A percentile compares a stretch with the other conserved stretches of the same genome.
These are phyloP conservation scores for Zootoca vivipara DNA, from an alignment of 2,113 vertebrate species.

Conservation along the genomic window DNA sequence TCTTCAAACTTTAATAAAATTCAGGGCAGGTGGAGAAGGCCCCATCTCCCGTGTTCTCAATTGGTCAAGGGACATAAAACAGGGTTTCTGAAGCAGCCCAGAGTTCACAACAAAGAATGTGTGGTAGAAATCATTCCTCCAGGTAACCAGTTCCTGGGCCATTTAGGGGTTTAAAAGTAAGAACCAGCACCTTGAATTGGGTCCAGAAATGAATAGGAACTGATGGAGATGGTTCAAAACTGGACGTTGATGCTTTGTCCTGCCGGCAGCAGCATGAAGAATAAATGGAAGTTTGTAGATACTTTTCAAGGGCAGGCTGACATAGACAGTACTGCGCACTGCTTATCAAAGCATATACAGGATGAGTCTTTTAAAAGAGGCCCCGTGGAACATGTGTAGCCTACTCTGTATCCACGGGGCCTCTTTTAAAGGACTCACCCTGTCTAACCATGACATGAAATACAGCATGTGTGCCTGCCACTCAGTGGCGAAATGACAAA, in stretches of 20 bases:
- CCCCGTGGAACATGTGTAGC: too few species aligned
- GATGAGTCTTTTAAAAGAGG: too few species aligned
- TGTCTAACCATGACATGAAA: not conserved
- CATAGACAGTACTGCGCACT: not conserved
- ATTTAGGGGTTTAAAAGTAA: not conserved
- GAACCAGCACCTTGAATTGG: not conserved
- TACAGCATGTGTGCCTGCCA: not conserved
- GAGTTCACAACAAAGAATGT: not conserved
- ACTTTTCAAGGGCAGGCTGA: not conserved
- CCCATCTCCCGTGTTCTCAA: not conserved
- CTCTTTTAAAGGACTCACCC: too few species aligned
- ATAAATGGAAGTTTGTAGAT: not conserved
- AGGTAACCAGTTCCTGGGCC: too few species aligned
- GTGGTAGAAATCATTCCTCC: not conserved
- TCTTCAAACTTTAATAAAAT: too few species aligned
- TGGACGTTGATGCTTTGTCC: not conserved
- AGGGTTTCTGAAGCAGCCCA: not conserved
- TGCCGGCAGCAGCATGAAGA: not conserved
- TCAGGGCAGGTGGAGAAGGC: not conserved
- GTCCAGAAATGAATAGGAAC: not conserved
- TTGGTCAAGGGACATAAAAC: too few species aligned
- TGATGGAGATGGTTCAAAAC: not conserved
- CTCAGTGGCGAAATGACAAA: not conserved
- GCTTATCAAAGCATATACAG: not conserved
- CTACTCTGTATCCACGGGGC: too few species aligned